A percentile compares a stretch with the other conserved stretches of the same genome.
Conservation (phyloP, 2,888 invertebrate species). For the Eupithecia tripunctaria region DNA sequence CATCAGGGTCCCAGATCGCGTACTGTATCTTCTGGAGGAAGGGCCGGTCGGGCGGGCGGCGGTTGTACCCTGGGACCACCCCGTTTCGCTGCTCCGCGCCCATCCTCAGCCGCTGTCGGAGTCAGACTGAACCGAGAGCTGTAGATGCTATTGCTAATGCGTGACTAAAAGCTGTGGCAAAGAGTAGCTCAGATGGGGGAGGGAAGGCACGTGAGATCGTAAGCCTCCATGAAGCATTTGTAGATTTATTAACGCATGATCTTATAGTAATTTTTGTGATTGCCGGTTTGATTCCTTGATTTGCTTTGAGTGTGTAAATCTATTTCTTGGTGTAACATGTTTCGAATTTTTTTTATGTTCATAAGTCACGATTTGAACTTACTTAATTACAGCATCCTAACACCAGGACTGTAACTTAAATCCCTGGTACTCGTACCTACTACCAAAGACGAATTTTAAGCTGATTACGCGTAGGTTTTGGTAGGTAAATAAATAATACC, state of each 20-base stretch:
- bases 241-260: neutral
- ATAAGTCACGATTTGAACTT: neutral
- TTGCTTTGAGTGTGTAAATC: slow-evolving; percentile 2
- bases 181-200: slow-evolving; percentile 12
- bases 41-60: slow-evolving; percentile 72
- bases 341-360: neutral
- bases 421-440: neutral
- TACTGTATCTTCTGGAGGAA: slow-evolving; percentile 70
- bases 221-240: slow-evolving; percentile 5
- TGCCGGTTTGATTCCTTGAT: neutral
- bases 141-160: slow-evolving; percentile 6
- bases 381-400: neutral
- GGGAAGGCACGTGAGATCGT: neutral
- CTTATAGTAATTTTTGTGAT: neutral
- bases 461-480: no score
- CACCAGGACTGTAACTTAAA: neutral
- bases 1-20: slow-evolving; percentile 85
- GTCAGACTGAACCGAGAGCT: slow-evolving; percentile 14
- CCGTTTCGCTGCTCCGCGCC: slow-evolving; percentile 77
- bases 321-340: neutral
- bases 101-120: slow-evolving; percentile 56
- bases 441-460: no score
- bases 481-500: neutral
- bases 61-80: slow-evolving; percentile 64
- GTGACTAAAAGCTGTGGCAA: slow-evolving; percentile 5